A percentile compares a stretch with the other conserved stretches of the same genome.
These are phyloP conservation scores for Sciaenops ocellatus DNA, from an alignment of 2,797 vertebrate genomes.

Conservation along the genomic window DNA sequence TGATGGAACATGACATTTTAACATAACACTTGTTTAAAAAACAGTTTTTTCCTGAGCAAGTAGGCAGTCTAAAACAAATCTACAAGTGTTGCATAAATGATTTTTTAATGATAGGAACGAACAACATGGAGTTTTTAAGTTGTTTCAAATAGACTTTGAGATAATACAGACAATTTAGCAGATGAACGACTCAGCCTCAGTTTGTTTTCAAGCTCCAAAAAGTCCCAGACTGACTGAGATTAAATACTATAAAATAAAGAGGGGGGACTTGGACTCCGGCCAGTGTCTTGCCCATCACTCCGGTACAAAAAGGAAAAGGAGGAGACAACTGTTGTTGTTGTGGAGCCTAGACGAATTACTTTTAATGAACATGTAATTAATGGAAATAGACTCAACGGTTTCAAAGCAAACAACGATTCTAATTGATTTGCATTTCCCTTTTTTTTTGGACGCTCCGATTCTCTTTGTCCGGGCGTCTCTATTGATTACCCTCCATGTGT, in stretches of 20 bases:
- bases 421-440: conserved; percentile 98
- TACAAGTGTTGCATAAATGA: conserved; percentile 8
- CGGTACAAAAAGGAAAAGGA: conserved; percentile 64
- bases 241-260: conserved; percentile 37
- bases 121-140: conserved; percentile 4
- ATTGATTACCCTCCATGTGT: conserved; percentile 97
- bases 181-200: neutral
- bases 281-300: conserved; percentile 71
- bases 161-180: conserved; percentile 1
- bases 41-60: conserved; percentile 19
- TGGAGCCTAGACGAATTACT: conserved; percentile 93
- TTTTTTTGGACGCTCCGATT: conserved; percentile 83
- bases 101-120: conserved; percentile 13
- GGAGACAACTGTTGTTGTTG: conserved; percentile 93
- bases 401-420: conserved; percentile 99
- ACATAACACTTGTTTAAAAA: conserved; percentile 54
- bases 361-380: conserved; percentile 99
- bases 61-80: conserved; percentile 17
- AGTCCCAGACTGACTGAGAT: conserved; percentile 43
- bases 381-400: conserved; percentile 97
- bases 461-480: conserved; percentile 92
- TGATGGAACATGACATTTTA: conserved; percentile 68
- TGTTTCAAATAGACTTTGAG: conserved; percentile 10
- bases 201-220: neutral
- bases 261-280: conserved; percentile 50